A percentile compares a stretch with the other conserved stretches of the same genome.
Evolutionary conservation across 2,797 vertebrate genomes (phyloP).

Genomic region (Channa striata): DNA sequence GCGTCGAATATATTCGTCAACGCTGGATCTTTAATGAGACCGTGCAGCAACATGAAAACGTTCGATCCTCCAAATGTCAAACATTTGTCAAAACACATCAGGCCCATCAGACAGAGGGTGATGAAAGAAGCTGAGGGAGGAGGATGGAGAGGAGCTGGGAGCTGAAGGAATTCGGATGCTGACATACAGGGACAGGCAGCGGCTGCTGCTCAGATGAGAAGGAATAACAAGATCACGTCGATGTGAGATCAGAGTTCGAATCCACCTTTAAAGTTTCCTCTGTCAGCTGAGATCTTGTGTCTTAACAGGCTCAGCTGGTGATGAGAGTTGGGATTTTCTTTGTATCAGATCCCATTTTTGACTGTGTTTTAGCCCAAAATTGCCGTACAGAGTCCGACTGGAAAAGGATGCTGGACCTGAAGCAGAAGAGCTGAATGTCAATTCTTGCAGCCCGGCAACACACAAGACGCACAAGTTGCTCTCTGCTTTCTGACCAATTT

Average conservation of each 20-base stretch:
- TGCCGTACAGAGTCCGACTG: too few species aligned
- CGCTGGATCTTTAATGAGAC: too few species aligned
- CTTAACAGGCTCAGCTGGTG: too few species aligned
- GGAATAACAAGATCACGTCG: too few species aligned
- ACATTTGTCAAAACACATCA: slow-evolving; percentile 30
- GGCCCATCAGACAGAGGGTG: slow-evolving; percentile 10
- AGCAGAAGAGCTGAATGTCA: too few species aligned
- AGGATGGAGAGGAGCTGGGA: slow-evolving; percentile 8
- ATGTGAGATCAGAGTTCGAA: neutral
- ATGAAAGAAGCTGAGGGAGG: slow-evolving; percentile 18
- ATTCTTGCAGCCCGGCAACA: too few species aligned
- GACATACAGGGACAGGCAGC: neutral
- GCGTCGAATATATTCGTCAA: slow-evolving; percentile 14
- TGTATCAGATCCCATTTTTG: too few species aligned
- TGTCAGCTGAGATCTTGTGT: neutral
- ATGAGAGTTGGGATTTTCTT: too few species aligned
- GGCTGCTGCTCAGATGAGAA: neutral
- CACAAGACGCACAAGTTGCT: too few species aligned
- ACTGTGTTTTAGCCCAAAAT: too few species aligned
- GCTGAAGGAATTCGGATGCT: slow-evolving; percentile 9
- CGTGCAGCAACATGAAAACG: slow-evolving; percentile 1
- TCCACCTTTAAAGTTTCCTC: neutral
- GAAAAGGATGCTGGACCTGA: too few species aligned
- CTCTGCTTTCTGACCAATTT: too few species aligned
- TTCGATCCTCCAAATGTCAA: slow-evolving; percentile 38